A percentile compares a stretch with the other conserved stretches of the same genome.
phyloP scores from a whole-genome alignment of 2,888 invertebrate species.

The Meganola albula region DNA sequence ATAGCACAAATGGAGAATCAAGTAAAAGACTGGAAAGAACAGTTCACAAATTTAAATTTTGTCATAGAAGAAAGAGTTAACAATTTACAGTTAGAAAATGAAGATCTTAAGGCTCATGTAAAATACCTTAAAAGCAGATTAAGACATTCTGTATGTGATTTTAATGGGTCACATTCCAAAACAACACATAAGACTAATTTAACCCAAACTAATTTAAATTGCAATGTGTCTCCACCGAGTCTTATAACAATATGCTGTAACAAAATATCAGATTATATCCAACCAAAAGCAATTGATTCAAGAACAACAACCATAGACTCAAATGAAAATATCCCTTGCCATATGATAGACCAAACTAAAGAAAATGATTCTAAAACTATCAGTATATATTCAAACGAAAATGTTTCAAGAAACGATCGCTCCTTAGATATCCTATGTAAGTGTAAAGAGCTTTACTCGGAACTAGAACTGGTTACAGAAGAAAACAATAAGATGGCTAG shows the following conservation, averaged over 20 bases:
- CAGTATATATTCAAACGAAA: too few species aligned
- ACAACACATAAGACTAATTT: too few species aligned
- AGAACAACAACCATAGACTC: constrained; percentile 30
- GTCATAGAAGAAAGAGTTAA: constrained; percentile 41
- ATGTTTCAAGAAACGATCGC: too few species aligned
- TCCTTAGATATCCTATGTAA: too few species aligned
- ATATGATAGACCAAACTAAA: constrained; percentile 15
- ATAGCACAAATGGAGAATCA: constrained; percentile 42
- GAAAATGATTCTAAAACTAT: too few species aligned
- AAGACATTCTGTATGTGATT: too few species aligned
- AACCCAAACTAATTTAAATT: constrained; percentile 9
- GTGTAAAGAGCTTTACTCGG: constrained; percentile 31
- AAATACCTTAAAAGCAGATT: too few species aligned
- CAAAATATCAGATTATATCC: constrained; percentile 44
- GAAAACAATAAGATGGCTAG: constrained; percentile 40
- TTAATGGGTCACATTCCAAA: too few species aligned
- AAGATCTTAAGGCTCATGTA: constrained; percentile 34
- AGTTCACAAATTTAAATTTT: constrained; percentile 37
- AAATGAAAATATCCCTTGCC: constrained; percentile 18
- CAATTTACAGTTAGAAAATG: constrained; percentile 42
- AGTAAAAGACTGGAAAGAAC: constrained; percentile 40
- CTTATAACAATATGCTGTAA: constrained; percentile 56
- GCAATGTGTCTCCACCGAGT: constrained; percentile 46
- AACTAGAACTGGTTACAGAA: constrained; percentile 27
- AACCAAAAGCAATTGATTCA: constrained; percentile 33